A percentile compares a stretch with the other conserved stretches of the same genome.
These are phyloP conservation scores for Halesus radiatus DNA, from an alignment of 1,140 invertebrate genomes.

Conservation along the genomic window DNA sequence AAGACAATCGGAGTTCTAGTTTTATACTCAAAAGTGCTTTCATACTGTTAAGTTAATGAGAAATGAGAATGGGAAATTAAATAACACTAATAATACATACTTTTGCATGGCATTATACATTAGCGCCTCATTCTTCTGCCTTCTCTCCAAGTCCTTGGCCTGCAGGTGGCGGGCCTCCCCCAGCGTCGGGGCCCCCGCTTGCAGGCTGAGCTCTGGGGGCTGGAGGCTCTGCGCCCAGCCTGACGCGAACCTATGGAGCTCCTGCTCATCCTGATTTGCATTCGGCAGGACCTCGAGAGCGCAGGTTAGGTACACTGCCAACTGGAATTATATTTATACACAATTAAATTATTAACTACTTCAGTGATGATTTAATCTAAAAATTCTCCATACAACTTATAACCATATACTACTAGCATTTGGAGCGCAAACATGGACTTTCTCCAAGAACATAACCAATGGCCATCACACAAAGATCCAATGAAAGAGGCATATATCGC, in stretches of 20 bases:
- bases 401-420: too few relatives aligned
- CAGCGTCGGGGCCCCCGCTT: background rate
- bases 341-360: too few relatives aligned
- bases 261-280: slow-evolving; percentile 3
- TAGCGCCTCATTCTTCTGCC: slow-evolving; percentile 1
- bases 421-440: too few relatives aligned
- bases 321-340: slow-evolving; percentile 19
- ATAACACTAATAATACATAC: slow-evolving; percentile 3
- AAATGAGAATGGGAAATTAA: too few relatives aligned
- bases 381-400: too few relatives aligned
- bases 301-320: slow-evolving; percentile 43
- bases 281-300: background rate
- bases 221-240: slow-evolving; percentile 20
- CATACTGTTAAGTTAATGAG: too few relatives aligned
- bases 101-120: slow-evolving; percentile 42
- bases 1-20: too few relatives aligned
- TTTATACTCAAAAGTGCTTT: too few relatives aligned
- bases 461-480: too few relatives aligned
- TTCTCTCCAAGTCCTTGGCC: slow-evolving; percentile 14
- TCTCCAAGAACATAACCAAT: too few relatives aligned
- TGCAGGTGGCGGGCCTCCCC: slow-evolving; percentile 43
- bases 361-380: too few relatives aligned
- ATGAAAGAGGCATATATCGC: too few relatives aligned
- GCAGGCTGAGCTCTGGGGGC: slow-evolving; percentile 1
- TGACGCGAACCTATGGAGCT: background rate